Evolutionary conservation across 2,113 vertebrate species (phyloP).

Genomic region (Coptodon rendalli): DNA sequence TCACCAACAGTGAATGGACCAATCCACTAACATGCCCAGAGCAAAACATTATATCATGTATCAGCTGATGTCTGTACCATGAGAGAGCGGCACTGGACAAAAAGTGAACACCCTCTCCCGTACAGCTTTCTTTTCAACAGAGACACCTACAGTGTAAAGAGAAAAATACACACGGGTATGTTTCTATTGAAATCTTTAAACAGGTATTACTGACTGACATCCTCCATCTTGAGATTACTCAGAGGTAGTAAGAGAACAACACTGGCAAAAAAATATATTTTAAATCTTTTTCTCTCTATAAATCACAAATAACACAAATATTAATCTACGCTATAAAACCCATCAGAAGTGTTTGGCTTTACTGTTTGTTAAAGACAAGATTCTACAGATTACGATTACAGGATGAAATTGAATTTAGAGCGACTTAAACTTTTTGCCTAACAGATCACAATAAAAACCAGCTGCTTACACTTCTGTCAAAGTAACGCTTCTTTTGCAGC

Average conservation of each 20-base stretch:
- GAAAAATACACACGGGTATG: slow-evolving; percentile 58
- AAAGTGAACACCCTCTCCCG: slow-evolving; percentile 67
- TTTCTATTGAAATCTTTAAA: slow-evolving; percentile 21
- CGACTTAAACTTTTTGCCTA: not conserved
- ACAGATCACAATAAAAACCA: not conserved
- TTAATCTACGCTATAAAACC: not conserved
- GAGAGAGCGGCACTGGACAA: slow-evolving; percentile 53
- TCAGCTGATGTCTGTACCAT: slow-evolving; percentile 58
- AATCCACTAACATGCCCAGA: slow-evolving; percentile 8
- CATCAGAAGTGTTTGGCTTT: not conserved
- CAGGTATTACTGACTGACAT: not conserved
- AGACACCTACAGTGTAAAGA: slow-evolving; percentile 68
- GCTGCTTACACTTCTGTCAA: not conserved
- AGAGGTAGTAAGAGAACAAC: not conserved
- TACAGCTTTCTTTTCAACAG: slow-evolving; percentile 69
- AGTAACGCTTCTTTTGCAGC: not conserved
- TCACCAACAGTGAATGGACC: slow-evolving; percentile 37
- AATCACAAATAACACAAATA: not conserved
- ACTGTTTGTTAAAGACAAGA: not conserved
- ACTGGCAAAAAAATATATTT: not conserved
- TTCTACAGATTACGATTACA: not conserved
- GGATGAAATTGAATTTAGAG: not conserved
- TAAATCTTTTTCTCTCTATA: not conserved
- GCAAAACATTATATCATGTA: not conserved
- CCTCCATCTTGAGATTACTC: not conserved